Evolutionary conservation across 1,140 invertebrate species (phyloP), one percentile per base, ranked within the genome.

Genomic region (Arctopsyche grandis): DNA sequence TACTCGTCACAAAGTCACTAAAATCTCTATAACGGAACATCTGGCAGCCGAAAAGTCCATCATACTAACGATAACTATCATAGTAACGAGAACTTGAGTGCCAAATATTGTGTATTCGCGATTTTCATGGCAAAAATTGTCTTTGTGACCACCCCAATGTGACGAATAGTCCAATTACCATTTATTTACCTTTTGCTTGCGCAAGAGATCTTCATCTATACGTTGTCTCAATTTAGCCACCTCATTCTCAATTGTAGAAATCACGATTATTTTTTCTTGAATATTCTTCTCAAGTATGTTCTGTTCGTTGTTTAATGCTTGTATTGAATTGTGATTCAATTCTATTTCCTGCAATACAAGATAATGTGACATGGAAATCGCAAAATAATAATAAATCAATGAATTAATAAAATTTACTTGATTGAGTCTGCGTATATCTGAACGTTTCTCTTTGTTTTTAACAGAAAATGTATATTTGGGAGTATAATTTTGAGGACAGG

Each of bases 381-480:
- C 19, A 56, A 46, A 14, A 9, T 46, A 9, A 9, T 46, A 14
- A 46, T 46, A 46, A 46, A 46, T 46, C 14, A 46, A 46, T 46
- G 44, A 9, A 52, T 16, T 4, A 12, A 52, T 52, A 12, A 52
- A 3, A 52, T 9, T 69, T 63, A 82, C 86, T 84, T 88, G 88
- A 22, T 85, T 85, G 38, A 87, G 85, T 29, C 85, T 83, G 3
- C 84, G 84, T 0, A 88, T 83, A 75, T 88, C 87, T 9, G 84
- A 83, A 16, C 10, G 85, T 85, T 66, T 87, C 83, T 60, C 87
- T 81, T 69, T 85, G 77, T 87, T 86, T 5, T 81, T 80, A 12
- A 85, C 83, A 81, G 86, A 86, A 73, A 87, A 86, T 52, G 86
- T 85, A n/a, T 84, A 78, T 0, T 79, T 77, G 0, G 70, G 48